phyloP scores from a whole-genome alignment of 2,113 vertebrate species.

The Mustela lutreola region DNA sequence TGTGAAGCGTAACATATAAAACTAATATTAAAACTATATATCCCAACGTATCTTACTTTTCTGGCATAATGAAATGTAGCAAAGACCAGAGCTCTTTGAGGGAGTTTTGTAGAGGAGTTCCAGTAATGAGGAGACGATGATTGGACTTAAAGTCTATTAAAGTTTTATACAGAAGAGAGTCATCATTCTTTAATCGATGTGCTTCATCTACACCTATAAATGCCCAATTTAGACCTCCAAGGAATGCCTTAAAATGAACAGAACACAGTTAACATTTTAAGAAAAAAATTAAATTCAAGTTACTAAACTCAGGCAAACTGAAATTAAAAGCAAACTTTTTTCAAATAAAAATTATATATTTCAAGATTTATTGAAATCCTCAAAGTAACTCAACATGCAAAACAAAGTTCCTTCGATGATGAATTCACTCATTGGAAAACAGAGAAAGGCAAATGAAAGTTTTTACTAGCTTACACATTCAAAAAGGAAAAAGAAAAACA shows the following conservation, averaged over 20 bases:
- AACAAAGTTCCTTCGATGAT: conserved; percentile 34
- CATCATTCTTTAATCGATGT: conserved; percentile 98
- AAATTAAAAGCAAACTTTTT: conserved; percentile 43
- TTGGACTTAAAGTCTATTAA: conserved; percentile 99
- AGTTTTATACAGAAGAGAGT: conserved; percentile 98
- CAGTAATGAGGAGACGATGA: conserved; percentile 98
- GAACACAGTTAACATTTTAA: not conserved
- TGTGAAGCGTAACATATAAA: not conserved
- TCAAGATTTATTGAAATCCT: not conserved
- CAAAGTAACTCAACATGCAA: conserved; percentile 46
- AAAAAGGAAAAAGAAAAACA: not conserved
- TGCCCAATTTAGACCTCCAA: conserved; percentile 96
- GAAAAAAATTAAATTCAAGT: conserved; percentile 29
- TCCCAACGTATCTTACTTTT: conserved; percentile 92
- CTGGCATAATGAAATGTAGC: conserved; percentile 99
- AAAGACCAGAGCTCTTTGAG: conserved; percentile 99
- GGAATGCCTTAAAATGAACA: conserved; percentile 92
- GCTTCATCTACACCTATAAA: conserved; percentile 99
- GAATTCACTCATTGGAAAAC: conserved; percentile 39
- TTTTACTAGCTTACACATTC: conserved; percentile 20
- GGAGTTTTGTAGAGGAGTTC: conserved; percentile 98
- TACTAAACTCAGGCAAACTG: conserved; percentile 15
- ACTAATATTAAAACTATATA: not conserved
- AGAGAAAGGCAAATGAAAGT: not conserved
- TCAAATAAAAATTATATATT: not conserved